Evolutionary conservation across 2,888 invertebrate genomes (phyloP).

Genomic region (Terebella lapidaria): DNA sequence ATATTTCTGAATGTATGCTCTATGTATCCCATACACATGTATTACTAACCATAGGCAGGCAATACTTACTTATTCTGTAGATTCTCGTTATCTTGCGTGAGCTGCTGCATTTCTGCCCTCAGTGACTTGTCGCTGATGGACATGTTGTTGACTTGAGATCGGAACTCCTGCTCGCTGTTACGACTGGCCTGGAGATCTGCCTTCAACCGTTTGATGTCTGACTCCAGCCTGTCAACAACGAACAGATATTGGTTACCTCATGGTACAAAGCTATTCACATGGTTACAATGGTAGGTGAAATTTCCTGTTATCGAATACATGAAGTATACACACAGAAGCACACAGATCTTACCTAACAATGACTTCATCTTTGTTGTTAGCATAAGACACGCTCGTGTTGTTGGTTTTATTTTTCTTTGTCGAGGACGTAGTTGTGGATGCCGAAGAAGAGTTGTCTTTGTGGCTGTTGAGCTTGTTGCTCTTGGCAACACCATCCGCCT

Average conservation of each 20-base stretch:
- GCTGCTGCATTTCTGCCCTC: conserved; percentile 68
- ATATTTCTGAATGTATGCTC: no score
- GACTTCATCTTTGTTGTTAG: conserved; percentile 49
- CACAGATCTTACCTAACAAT: conserved; percentile 28
- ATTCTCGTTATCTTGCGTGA: conserved; percentile 82
- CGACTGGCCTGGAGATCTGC: conserved; percentile 71
- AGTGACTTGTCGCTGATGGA: conserved; percentile 66
- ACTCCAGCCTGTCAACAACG: conserved; percentile 63
- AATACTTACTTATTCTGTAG: conserved; percentile 72
- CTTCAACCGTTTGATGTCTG: conserved; percentile 68
- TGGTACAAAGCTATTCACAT: no score
- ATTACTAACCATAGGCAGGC: background rate
- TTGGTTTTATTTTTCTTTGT: conserved; percentile 18
- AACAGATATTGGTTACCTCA: no score
- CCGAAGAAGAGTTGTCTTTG: conserved; percentile 30
- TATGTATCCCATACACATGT: no score
- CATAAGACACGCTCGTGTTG: conserved; percentile 27
- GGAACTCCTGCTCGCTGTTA: conserved; percentile 68
- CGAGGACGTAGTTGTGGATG: conserved; percentile 1
- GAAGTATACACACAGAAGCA: no score
- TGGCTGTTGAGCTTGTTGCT: conserved; percentile 40
- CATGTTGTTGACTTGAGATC: conserved; percentile 64
- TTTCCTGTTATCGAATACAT: no score
- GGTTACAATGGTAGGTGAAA: no score
- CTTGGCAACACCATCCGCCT: conserved; percentile 28